Evolutionary conservation across 64 coral and sea anemone genomes (phyloP).

Genomic region (Astreopora myriophthalma): DNA sequence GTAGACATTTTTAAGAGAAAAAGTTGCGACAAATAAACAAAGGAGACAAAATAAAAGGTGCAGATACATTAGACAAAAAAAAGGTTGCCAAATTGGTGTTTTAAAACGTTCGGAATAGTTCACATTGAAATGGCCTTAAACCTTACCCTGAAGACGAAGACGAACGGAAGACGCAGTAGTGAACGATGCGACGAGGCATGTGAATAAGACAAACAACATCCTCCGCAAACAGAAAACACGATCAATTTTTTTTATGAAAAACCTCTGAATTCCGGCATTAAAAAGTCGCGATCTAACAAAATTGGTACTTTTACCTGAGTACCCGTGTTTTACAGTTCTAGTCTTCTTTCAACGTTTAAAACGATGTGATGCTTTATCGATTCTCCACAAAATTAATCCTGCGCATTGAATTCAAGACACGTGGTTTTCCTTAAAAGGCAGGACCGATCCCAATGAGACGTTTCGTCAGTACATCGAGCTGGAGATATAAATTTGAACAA

Average conservation of each 20-base stretch:
- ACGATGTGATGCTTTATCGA: not conserved
- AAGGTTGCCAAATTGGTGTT: no score
- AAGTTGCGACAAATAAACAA: not conserved
- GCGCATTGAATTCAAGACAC: not conserved
- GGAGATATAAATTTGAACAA: no score
- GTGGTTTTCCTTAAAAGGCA: conserved; percentile 5
- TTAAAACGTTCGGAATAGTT: not conserved
- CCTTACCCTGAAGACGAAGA: not conserved
- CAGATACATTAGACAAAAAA: no score
- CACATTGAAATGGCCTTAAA: not conserved
- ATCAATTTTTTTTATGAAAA: not conserved
- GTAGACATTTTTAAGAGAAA: not conserved
- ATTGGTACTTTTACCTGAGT: not conserved
- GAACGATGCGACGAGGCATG: no score
- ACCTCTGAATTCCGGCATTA: no score
- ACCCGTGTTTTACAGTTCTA: not conserved
- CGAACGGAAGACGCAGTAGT: not conserved
- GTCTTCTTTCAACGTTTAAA: not conserved
- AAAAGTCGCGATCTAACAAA: not conserved
- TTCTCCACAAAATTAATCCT: not conserved
- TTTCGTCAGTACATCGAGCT: no score
- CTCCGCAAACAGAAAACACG: not conserved
- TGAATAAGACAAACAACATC: not conserved
- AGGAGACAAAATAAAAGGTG: not conserved
- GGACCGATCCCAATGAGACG: not conserved